Conservation (phyloP, 1,140 invertebrate genomes). For the Holotrichia oblita region DNA sequence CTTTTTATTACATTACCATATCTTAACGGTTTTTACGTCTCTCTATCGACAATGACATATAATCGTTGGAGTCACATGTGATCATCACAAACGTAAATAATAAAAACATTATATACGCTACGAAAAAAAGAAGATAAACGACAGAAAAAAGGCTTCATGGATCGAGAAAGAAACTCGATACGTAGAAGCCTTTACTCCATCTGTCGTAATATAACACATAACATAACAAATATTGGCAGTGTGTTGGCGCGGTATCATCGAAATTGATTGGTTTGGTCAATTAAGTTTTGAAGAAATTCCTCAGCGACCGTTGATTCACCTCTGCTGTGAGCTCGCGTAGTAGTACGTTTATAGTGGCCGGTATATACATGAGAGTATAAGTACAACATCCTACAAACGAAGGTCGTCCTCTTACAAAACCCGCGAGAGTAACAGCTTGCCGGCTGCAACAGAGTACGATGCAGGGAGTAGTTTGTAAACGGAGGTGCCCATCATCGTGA, state of each 20-base stretch:
- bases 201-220: neutral
- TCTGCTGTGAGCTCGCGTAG: neutral
- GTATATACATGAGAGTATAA: neutral
- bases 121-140: no score
- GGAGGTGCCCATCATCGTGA: no score
- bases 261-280: constrained; percentile 20
- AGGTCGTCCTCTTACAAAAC: neutral
- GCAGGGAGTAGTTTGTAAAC: no score
- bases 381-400: neutral
- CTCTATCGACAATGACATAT: no score
- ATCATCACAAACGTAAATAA: no score
- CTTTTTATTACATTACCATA: no score
- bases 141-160: no score
- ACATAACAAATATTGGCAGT: neutral
- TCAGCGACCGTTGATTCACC: constrained; percentile 9
- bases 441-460: neutral
- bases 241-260: neutral
- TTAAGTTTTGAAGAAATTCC: constrained; percentile 17
- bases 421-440: neutral
- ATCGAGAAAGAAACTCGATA: no score
- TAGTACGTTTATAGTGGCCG: constrained; percentile 10
- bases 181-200: no score
- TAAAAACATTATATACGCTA: no score
- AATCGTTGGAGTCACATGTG: no score
- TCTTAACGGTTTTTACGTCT: no score